phyloP scores from a whole-genome alignment of 2,888 invertebrate species.

The Fabriciana adippe region DNA sequence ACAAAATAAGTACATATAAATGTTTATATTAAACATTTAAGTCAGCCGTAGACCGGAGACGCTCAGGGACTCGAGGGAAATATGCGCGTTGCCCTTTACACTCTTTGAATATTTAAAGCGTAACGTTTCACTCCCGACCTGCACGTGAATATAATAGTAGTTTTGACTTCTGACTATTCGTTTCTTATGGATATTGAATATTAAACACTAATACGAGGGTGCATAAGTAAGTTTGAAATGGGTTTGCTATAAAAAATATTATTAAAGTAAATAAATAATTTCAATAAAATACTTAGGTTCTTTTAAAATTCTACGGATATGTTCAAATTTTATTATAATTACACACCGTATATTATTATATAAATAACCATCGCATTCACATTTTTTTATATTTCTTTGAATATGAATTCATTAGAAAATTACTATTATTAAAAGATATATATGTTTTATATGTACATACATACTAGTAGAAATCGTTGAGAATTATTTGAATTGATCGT shows the following conservation, averaged over 20 bases:
- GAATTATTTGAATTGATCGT: not conserved
- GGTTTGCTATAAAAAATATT: slow-evolving; percentile 21
- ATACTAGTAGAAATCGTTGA: too few relatives aligned
- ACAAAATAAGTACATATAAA: not conserved
- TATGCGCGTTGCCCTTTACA: slow-evolving; percentile 78
- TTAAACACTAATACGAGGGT: slow-evolving; percentile 35
- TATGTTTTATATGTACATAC: too few relatives aligned
- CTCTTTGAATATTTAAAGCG: slow-evolving; percentile 77
- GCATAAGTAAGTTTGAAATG: slow-evolving; percentile 18
- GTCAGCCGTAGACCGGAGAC: slow-evolving; percentile 46
- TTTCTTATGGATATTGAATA: slow-evolving; percentile 42
- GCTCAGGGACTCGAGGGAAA: slow-evolving; percentile 61
- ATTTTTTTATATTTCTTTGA: too few relatives aligned
- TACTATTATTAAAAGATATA: too few relatives aligned
- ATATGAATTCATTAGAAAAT: too few relatives aligned
- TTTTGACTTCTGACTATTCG: slow-evolving; percentile 25
- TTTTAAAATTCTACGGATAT: too few relatives aligned
- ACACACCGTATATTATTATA: too few relatives aligned
- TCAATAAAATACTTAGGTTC: not conserved
- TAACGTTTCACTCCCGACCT: slow-evolving; percentile 51
- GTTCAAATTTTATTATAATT: too few relatives aligned
- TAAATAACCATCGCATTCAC: too few relatives aligned
- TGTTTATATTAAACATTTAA: slow-evolving; percentile 19
- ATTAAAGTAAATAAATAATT: slow-evolving; percentile 23
- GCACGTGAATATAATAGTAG: slow-evolving; percentile 41